phyloP scores from a whole-genome alignment of 2,113 vertebrate genomes.

The Phoenicopterus ruber region DNA sequence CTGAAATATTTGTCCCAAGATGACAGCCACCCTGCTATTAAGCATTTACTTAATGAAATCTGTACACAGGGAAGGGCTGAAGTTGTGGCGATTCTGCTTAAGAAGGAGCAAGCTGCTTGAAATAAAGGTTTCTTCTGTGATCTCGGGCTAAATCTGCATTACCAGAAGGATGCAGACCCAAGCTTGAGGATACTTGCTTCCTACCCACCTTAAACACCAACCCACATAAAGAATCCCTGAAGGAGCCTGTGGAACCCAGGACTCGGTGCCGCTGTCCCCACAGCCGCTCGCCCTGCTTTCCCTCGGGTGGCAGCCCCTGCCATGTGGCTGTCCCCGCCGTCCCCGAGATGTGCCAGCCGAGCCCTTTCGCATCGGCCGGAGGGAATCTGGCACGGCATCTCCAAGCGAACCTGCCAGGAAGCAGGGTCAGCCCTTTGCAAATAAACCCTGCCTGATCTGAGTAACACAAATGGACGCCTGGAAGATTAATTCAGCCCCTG shows the following conservation, averaged over 20 bases:
- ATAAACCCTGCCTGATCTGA: slow-evolving; percentile 52
- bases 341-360: neutral
- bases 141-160: neutral
- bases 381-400: slow-evolving; percentile 20
- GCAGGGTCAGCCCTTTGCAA: slow-evolving; percentile 56
- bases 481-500: slow-evolving; percentile 51
- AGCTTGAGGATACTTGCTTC: neutral
- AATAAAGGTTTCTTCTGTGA: neutral
- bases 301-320: neutral
- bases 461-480: slow-evolving; percentile 37
- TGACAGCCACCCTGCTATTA: slow-evolving; percentile 25
- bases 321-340: fast-evolving
- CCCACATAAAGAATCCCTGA: neutral
- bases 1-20: slow-evolving; percentile 30
- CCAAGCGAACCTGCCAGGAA: slow-evolving; percentile 32
- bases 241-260: neutral
- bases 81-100: neutral
- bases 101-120: neutral
- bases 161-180: neutral
- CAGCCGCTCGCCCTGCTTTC: neutral
- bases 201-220: neutral
- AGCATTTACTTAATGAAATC: slow-evolving; percentile 36
- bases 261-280: neutral
- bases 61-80: neutral
- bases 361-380: neutral